phyloP scores from a whole-genome alignment of 2,888 invertebrate species.

The Acleris cristana region DNA sequence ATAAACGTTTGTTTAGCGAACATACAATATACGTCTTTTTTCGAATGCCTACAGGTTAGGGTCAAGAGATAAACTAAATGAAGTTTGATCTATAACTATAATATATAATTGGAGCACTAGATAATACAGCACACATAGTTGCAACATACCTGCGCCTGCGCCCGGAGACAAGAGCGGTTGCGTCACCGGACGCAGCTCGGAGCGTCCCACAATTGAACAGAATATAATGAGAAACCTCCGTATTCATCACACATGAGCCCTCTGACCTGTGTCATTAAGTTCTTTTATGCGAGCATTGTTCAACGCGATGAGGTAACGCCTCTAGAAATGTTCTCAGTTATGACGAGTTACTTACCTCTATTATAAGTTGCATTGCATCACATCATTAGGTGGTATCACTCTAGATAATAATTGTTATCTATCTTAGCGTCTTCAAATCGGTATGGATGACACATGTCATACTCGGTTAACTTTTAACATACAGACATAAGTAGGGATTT shows the following conservation, averaged over 20 bases:
- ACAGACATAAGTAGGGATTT: too few relatives aligned
- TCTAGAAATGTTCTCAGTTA: slow-evolving; percentile 2
- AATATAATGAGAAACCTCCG: slow-evolving; percentile 1
- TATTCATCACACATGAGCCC: slow-evolving; percentile 3
- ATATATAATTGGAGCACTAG: slow-evolving; percentile 20
- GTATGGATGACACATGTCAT: too few relatives aligned
- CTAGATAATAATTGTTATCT: not conserved
- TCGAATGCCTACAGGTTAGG: slow-evolving; percentile 19
- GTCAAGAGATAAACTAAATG: slow-evolving; percentile 32
- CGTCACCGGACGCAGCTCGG: slow-evolving; percentile 19
- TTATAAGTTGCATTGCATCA: too few relatives aligned
- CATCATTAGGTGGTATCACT: too few relatives aligned
- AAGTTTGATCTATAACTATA: slow-evolving; percentile 24
- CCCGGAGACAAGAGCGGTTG: slow-evolving; percentile 11
- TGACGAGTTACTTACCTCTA: too few relatives aligned
- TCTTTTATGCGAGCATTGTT: slow-evolving; percentile 7
- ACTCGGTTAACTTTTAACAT: too few relatives aligned
- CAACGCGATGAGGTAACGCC: slow-evolving; percentile 4
- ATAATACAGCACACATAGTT: slow-evolving; percentile 3
- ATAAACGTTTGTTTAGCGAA: not conserved
- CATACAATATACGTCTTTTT: slow-evolving; percentile 8
- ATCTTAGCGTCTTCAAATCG: too few relatives aligned
- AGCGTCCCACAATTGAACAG: slow-evolving; percentile 16
- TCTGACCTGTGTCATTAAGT: slow-evolving; percentile 23
- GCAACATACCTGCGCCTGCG: slow-evolving; percentile 3